These are phyloP conservation scores for Prionailurus viverrinus DNA, from an alignment of 2,113 vertebrate genomes.

Conservation along the genomic window DNA sequence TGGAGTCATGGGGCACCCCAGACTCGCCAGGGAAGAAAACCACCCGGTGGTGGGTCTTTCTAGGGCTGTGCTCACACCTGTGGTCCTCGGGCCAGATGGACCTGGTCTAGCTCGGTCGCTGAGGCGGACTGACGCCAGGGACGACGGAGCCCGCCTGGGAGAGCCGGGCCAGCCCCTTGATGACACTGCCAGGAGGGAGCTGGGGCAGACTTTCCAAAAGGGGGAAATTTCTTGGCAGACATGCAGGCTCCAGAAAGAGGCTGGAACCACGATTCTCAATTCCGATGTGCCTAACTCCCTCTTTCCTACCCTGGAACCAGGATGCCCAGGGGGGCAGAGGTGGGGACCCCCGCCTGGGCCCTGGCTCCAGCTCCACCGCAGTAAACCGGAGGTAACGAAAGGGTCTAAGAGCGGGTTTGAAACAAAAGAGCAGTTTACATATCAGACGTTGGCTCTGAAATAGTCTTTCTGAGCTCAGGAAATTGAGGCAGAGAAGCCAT, in stretches of 20 bases:
- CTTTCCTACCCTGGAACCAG: neutral
- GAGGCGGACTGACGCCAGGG: neutral
- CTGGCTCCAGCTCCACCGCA: neutral
- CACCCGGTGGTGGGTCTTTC: neutral
- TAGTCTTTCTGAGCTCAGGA: constrained; percentile 77
- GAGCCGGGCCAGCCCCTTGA: neutral
- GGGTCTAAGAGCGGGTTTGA: constrained; percentile 8
- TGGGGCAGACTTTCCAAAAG: neutral
- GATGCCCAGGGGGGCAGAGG: neutral
- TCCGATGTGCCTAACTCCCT: neutral
- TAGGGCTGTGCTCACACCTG: neutral
- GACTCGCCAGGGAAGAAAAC: neutral
- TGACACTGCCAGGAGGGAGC: neutral
- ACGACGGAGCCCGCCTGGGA: neutral
- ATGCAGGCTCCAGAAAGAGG: constrained; percentile 13
- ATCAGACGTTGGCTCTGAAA: constrained; percentile 59
- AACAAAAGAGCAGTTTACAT: constrained; percentile 76
- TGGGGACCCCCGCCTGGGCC: neutral
- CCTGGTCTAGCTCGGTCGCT: neutral
- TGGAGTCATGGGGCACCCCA: neutral
- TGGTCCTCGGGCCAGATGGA: neutral
- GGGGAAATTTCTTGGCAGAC: constrained; percentile 35
- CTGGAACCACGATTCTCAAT: neutral
- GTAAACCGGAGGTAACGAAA: constrained; percentile 67
- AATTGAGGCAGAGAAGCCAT: constrained; percentile 66